Percentiles rank a stretch among this genome's conserved stretches.
phyloP scores from a whole-genome alignment of 2,797 vertebrate genomes.

The Pseudopleuronectes americanus region DNA sequence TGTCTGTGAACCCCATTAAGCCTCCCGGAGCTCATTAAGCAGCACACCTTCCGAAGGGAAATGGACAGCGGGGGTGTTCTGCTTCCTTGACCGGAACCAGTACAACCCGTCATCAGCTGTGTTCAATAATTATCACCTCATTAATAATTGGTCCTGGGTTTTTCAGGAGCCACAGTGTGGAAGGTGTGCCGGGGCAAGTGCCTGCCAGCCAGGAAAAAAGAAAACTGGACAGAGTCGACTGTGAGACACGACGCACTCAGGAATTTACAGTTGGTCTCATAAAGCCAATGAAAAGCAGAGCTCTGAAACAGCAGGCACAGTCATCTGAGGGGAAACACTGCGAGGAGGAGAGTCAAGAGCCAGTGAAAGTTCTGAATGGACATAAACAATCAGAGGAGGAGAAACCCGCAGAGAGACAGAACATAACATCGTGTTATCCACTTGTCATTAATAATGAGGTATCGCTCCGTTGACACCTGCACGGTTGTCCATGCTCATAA shows the following conservation, averaged over 20 bases:
- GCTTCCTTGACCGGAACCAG: constrained; percentile 30
- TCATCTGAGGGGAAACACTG: constrained; percentile 54
- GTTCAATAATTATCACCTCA: constrained; percentile 65
- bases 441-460: constrained; percentile 12
- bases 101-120: constrained; percentile 45
- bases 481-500: constrained; percentile 24
- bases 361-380: constrained; percentile 43
- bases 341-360: constrained; percentile 27
- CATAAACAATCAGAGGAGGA: constrained; percentile 33
- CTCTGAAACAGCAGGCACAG: constrained; percentile 66
- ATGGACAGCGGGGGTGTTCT: constrained; percentile 15
- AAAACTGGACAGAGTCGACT: constrained; percentile 58
- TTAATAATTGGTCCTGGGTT: constrained; percentile 60
- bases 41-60: constrained; percentile 35
- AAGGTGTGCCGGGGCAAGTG: constrained; percentile 49
- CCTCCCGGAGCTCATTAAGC: constrained; percentile 32
- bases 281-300: constrained; percentile 78
- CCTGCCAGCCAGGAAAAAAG: constrained; percentile 56
- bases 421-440: constrained; percentile 14
- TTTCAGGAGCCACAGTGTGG: constrained; percentile 54
- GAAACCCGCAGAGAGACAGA: constrained; percentile 10
- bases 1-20: constrained; percentile 31
- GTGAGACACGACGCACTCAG: constrained; percentile 67
- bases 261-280: constrained; percentile 78
- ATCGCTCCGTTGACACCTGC: constrained; percentile 22